Evolutionary conservation across 92 coral and sea anemone genomes (phyloP), one percentile per base, ranked within the genome.

Genomic region (Porites lobata): DNA sequence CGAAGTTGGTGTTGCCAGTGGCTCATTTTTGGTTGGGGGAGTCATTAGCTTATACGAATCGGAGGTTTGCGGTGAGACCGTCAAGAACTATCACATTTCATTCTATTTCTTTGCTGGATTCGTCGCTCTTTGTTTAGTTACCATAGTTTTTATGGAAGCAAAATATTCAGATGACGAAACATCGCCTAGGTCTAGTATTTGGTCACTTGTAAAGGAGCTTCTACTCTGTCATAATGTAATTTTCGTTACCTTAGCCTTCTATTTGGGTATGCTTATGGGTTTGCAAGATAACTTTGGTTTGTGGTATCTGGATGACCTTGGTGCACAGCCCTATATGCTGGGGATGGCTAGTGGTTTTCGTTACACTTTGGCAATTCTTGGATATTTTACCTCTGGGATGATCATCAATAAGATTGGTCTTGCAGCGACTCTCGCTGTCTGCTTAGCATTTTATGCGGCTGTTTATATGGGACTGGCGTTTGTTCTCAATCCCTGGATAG

Each of bases 251-350:
- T 18, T 73, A 3, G 56, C 82, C 7, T 59, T 78, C 3, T 24
- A 64, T 56, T n/a, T 91, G 18, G 94, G 91, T 5, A 14, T 91
- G 10, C 72, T 91, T 2, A 58, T 75, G 7, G 90, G 94, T 7
- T 67, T 91, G n/a, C 89, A 87, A 21, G 77, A 81, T 79, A 56
- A 53, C 69, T 91, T 87, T 18, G 91, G 91, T 0, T 70, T 85
- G 53, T 91, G 94, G 94, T 87, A 87, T 26, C 47, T 91, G 7
- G 94, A 91, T 83, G 91, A 91, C 43, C 91, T 91, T 21, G 94
- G 94, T 1, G 87, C 89, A 0, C 52, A 81, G 47, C 77, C 94
- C 8, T 75, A 68, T 24, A 69, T 91, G 91, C 15, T 91, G 15
- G 94, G 94, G 29, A 8, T 91, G 10, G 94, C 94, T 2, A 19